These are phyloP conservation scores for Quiscalus mexicanus DNA, from an alignment of 2,113 vertebrate species.

Conservation along the genomic window DNA sequence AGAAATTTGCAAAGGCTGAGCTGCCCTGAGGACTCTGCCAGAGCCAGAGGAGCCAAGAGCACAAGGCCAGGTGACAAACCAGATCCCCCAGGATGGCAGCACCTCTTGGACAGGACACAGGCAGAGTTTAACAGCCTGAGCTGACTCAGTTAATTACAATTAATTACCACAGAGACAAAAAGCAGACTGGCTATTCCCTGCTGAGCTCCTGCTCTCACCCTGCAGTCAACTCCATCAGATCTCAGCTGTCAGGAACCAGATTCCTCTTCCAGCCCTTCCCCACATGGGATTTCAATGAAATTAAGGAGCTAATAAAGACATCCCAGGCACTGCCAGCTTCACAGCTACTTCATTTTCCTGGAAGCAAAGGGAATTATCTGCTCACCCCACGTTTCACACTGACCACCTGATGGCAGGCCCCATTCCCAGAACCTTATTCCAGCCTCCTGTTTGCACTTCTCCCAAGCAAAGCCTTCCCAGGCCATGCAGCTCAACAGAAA, in stretches of 20 bases:
- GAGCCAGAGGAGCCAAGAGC: not conserved
- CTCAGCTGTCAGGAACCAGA: conserved; percentile 15
- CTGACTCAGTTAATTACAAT: not conserved
- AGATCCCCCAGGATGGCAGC: not conserved
- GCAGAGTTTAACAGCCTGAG: not conserved
- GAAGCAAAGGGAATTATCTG: not conserved
- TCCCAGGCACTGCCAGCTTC: not conserved
- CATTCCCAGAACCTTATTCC: not conserved
- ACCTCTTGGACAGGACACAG: not conserved
- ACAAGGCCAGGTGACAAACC: not conserved
- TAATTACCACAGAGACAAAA: conserved; percentile 5
- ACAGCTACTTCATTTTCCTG: not conserved
- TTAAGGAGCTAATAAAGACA: conserved; percentile 40
- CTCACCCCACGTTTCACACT: not conserved
- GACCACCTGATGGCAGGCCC: not conserved
- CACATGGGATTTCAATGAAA: conserved; percentile 15
- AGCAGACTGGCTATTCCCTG: not conserved
- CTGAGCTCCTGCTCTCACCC: not conserved
- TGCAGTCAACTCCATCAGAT: not conserved
- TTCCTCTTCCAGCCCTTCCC: conserved; percentile 4
- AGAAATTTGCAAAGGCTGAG: not conserved
- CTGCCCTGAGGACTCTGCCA: not conserved
- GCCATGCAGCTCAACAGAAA: not conserved
- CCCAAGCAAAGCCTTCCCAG: not conserved
- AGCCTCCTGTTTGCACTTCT: not conserved